Base-by-base conservation (phyloP, 2,888 invertebrate species). In the Catonia carolina region DNA sequence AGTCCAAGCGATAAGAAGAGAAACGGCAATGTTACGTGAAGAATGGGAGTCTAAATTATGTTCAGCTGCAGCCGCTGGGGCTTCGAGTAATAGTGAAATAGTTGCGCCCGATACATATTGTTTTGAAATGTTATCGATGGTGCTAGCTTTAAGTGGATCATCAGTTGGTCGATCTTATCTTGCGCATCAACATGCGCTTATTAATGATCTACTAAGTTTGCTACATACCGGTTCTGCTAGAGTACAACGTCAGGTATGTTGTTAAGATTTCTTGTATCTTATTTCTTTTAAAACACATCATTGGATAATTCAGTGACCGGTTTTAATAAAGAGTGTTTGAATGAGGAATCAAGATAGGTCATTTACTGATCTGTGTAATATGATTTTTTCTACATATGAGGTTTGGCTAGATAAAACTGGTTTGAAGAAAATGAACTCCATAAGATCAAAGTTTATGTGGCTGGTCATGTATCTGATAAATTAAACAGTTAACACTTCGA, bases 71-170 rank as follows among this genome's bases (percentile, higher is more conserved):
- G 52, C 10, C 4, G 12, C 37, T 37, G 56, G 62, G 1, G 35
- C 50, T 1, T 50, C 57, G 4, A 54, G 56, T n/a, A 58, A 54
- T 15, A 58, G 61, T 6, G 54, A 56, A 12, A 56, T 53, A n/a
- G 63, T 62, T 20, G 59, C 62, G 2, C 75, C 78, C 2, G 96
- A 97, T 72, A 92, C 92, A n/a, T 97, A 95, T 72, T 96, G 96
- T 74, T 97, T 96, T 70, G 96, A 97, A 77, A 92, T 97, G 90
- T 75, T 97, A 18, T 94, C 94, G 3, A 87, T 96, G 87, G 95
- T 92, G 49, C 72, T 95, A 65, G 96, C 97, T 0, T 74, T 97
- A 39, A 95, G 94, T 61, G 96, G 96, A 2, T 95, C 94, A 65
- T 81, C 85, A 0, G 92, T 95, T 0, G 96, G 96, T 0, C 79